Evolutionary conservation across 2,113 vertebrate species (phyloP), one percentile per base, ranked within the genome.

Genomic region (Cephalopterus ornatus): DNA sequence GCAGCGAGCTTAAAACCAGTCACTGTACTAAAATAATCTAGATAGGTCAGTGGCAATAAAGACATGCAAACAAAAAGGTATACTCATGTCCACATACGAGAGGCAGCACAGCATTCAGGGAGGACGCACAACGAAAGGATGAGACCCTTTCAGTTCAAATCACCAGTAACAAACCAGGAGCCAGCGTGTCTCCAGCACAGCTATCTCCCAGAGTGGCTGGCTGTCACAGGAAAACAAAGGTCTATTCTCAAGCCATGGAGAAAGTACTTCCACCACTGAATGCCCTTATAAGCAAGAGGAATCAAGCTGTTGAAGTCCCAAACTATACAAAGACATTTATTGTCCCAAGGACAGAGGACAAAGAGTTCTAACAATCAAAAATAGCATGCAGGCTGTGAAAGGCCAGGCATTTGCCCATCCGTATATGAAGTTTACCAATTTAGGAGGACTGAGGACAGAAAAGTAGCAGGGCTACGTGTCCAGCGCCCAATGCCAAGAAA

Each of bases 241-340:
- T 80, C 95, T 91, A 28, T 86, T 95, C 85, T 96, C 79, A 63
- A 58, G 41, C 5, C 2, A 71, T 30, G 42, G 67, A 70, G 67
- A 73, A 68, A 92, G 50, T 33, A 67, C 76, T 95, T 93, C 90
- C 72, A 95, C 72, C 79, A 93, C 76, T 78, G 61, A 92, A 95
- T 94, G 90, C 65, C 92, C 95, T 96, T 95, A 93, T 96, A 96
- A 95, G 95, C 92, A 72, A 87, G 86, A 94, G 89, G 83, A 96
- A 95, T 91, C 80, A 91, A 96, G 96, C 83, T 94, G 95, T 12
- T 84, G 41, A 68, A 82, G 76, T 78, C 73, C 70, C 76, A 16
- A 58, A 82, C 66, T 78, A 59, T 32, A 97, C 92, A 96, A 92
- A 96, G 92, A 49, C 74, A 85, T 85, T 68, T 94, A 55, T 68